Conservation (phyloP, 2,888 invertebrate genomes). For the Acheta domesticus region DNA sequence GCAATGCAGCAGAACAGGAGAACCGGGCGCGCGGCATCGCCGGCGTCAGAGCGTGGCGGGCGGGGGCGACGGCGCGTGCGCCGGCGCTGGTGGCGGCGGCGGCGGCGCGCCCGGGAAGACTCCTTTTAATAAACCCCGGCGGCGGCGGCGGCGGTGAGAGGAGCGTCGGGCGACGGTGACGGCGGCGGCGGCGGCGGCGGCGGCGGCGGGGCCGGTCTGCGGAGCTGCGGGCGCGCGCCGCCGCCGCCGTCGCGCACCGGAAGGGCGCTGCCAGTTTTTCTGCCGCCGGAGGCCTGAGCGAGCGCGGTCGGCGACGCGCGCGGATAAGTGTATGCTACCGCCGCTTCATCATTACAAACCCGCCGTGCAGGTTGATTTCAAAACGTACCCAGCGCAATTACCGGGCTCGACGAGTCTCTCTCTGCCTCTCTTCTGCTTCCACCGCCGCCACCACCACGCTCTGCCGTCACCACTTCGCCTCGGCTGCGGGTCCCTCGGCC, state of each 20-base stretch:
- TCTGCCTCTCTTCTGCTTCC: not conserved
- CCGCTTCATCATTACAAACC: conserved; percentile 1
- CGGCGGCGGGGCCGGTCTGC: not conserved
- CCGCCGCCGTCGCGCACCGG: not conserved
- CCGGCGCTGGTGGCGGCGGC: not conserved
- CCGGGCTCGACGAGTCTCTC: not conserved
- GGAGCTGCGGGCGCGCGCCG: not conserved
- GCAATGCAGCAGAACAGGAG: not conserved
- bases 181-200: not conserved
- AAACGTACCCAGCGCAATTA: not conserved
- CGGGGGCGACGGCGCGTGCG: not conserved
- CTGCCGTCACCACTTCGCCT: too few species aligned
- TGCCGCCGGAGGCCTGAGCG: not conserved
- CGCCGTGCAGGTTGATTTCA: conserved; percentile 4
- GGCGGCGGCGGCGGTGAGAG: not conserved
- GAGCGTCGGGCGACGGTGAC: not conserved
- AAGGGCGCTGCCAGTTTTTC: conserved; percentile 9
- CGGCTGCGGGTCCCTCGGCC: too few species aligned
- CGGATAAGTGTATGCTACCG: conserved; percentile 4
- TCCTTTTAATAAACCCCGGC: not conserved
- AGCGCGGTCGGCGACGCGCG: not conserved
- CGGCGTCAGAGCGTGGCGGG: not conserved
- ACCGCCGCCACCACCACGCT: not conserved
- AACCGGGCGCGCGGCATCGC: not conserved
- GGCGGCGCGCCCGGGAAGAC: not conserved